A percentile compares a stretch with the other conserved stretches of the same genome.
These are phyloP conservation scores for Atractosteus spatula DNA, from an alignment of 2,113 vertebrate genomes.

Conservation along the genomic window DNA sequence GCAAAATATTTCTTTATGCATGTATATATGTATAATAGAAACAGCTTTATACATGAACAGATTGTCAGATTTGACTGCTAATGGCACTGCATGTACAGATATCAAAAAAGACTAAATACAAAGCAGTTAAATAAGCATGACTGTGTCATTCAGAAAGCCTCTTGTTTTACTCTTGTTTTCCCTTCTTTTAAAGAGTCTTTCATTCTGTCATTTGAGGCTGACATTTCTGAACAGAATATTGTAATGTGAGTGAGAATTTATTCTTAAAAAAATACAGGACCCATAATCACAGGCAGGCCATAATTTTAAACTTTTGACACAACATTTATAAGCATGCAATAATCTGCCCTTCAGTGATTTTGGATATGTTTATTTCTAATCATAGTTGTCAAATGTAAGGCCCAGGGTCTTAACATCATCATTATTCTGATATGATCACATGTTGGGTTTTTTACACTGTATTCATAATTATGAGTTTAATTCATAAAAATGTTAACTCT, in stretches of 20 bases:
- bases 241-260: constrained; percentile 22
- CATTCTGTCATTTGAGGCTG: no score
- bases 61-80: constrained; percentile 53
- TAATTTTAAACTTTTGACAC: background rate
- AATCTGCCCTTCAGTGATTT: constrained; percentile 25
- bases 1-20: constrained; percentile 54
- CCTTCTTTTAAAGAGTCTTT: no score
- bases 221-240: no score
- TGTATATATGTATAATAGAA: constrained; percentile 46
- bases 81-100: constrained; percentile 34
- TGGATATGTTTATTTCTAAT: background rate
- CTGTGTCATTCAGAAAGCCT: constrained; percentile 29
- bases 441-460: no score
- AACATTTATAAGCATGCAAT: constrained; percentile 32
- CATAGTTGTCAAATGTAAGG: background rate
- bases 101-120: constrained; percentile 17
- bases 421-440: no score
- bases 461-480: constrained; percentile 1
- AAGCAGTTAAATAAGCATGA: constrained; percentile 43
- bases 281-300: constrained; percentile 42
- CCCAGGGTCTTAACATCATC: background rate
- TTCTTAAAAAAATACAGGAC: constrained; percentile 31
- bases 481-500: background rate
- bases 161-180: background rate
- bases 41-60: constrained; percentile 54